phyloP scores from a whole-genome alignment of 2,888 invertebrate genomes.

The Hymenopus coronatus region DNA sequence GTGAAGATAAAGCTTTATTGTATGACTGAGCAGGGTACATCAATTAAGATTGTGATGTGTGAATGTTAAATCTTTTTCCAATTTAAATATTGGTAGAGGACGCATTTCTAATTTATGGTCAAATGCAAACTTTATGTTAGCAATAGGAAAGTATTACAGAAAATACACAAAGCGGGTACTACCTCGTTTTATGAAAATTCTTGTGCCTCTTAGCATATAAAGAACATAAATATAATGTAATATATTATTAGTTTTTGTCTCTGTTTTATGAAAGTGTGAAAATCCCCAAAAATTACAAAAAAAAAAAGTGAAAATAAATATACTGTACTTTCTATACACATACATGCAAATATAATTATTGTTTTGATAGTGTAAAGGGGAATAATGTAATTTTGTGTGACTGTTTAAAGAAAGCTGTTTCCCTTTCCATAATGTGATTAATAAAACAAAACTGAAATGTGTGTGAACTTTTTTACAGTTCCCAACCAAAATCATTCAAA shows the following conservation, averaged over 20 bases:
- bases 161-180: slow-evolving; percentile 13
- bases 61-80: background rate
- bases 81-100: background rate
- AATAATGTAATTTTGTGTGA: slow-evolving; percentile 21
- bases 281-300: background rate
- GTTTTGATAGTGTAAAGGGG: slow-evolving; percentile 20
- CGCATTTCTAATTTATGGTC: slow-evolving; percentile 1
- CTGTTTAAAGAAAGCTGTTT: slow-evolving; percentile 17
- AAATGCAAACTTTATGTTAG: background rate
- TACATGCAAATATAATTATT: slow-evolving; percentile 7
- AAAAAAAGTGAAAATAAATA: background rate
- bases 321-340: slow-evolving; percentile 10
- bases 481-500: background rate
- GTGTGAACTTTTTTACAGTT: background rate
- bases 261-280: background rate
- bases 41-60: background rate
- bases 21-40: background rate
- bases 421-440: slow-evolving; percentile 16
- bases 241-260: slow-evolving; percentile 4
- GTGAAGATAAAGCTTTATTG: background rate
- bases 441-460: slow-evolving; percentile 1
- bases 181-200: slow-evolving; percentile 23
- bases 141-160: background rate
- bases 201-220: slow-evolving; percentile 20
- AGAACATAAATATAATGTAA: slow-evolving; percentile 5